phyloP scores from a whole-genome alignment of 2,888 invertebrate genomes.

The Drosophila anceps region DNA sequence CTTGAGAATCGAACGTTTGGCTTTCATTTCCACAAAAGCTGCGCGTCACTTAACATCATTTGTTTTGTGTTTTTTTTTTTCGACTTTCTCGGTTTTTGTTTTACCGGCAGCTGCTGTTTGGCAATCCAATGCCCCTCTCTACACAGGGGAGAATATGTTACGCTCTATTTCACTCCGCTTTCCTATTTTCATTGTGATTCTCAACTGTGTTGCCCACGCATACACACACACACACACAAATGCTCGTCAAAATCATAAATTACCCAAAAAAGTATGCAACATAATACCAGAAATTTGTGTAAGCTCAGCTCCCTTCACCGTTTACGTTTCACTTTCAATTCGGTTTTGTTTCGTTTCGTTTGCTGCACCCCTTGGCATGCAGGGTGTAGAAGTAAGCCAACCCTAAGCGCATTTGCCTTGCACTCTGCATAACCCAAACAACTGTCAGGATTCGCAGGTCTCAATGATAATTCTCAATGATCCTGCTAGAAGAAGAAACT shows the following conservation, averaged over 20 bases:
- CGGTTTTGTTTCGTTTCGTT: constrained; percentile 1
- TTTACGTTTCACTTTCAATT: neutral
- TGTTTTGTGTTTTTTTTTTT: constrained; percentile 60
- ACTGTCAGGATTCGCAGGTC: constrained; percentile 60
- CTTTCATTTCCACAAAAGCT: constrained; percentile 70
- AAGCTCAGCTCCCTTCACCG: constrained; percentile 40
- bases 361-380: constrained; percentile 22
- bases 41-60: constrained; percentile 81
- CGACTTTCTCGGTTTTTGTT: constrained; percentile 32
- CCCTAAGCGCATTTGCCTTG: constrained; percentile 72
- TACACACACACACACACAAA: constrained; percentile 22
- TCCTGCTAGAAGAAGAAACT: constrained; percentile 14
- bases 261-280: constrained; percentile 76
- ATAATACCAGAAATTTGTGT: constrained; percentile 77
- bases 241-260: constrained; percentile 76
- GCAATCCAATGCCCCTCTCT: constrained; percentile 7
- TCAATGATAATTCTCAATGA: no score
- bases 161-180: constrained; percentile 47
- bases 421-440: constrained; percentile 48
- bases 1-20: constrained; percentile 66
- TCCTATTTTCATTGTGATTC: constrained; percentile 24
- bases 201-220: constrained; percentile 15
- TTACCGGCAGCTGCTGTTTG: constrained; percentile 50
- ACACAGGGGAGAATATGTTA: constrained; percentile 28
- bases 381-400: constrained; percentile 35